Base-by-base conservation (phyloP, 2,888 invertebrate species). In the Erynnis tages region DNA sequence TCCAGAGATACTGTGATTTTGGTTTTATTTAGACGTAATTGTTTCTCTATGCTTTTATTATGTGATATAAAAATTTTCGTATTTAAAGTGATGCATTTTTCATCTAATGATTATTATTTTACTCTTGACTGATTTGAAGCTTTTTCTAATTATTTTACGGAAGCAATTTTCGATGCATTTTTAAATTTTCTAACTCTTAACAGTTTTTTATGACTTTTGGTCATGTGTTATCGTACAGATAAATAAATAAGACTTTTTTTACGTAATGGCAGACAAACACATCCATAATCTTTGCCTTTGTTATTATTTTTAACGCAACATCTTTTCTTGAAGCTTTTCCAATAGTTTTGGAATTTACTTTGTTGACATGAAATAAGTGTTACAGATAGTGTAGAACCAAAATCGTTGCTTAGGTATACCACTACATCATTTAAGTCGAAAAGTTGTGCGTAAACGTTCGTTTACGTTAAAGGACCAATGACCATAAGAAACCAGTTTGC, bases 1-100 rank as follows among this genome's bases (percentile, higher is more conserved):
- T 85, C 85, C 79, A 72, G 70, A 71, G 71, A 79, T 71, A 79
- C 89, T 89, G 88, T 89, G 88, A 89, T 89, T 88, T 89, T 84
- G 84, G 84, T 87, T 85, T 86, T 87, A 87, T 80, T 80, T 82
- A 82, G 82, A 67, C 70, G 78, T 87, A 87, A 80, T 79, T 75
- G n/a, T n/a, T 75, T 73, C 76, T 76, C 63, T 76, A 79, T 83
- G 81, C 83, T 87, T 85, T 76, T 77, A 75, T 76, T 79, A 82
- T 88, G 88, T 88, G 87, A 88, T 87, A 86, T 82, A 75, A 72
- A 69, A 52, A 63, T 73, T 79, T 77, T 79, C 61, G 71, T 77
- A 76, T 76, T 69, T 69, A 59, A 62, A 57, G 55, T 60, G 57
- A 62, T 62, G 60, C 63, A 65, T 66, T 58, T 50, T 43, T 60